These are phyloP conservation scores for Tetramorium simillimum DNA, from an alignment of 1,140 invertebrate species.

Conservation along the genomic window DNA sequence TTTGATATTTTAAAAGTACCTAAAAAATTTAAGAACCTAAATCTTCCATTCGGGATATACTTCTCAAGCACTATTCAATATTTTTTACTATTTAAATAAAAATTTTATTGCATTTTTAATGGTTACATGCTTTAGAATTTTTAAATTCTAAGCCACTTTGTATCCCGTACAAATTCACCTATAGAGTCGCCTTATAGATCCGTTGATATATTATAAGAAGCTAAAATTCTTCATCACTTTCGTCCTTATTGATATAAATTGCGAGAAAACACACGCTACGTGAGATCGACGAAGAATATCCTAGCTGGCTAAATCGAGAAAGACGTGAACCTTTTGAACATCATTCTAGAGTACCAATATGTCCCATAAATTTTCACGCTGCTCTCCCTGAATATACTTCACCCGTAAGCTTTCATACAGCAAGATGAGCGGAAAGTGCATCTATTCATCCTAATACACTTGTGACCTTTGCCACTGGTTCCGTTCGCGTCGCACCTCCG, in stretches of 20 bases:
- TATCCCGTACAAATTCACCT: neutral
- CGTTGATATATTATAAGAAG: neutral
- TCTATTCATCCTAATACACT: neutral
- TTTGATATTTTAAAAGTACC: neutral
- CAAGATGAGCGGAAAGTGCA: constrained; percentile 10
- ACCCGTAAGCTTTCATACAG: neutral
- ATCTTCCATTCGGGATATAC: neutral
- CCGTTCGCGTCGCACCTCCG: neutral
- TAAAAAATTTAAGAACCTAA: neutral
- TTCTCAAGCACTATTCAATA: neutral
- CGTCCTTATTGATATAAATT: constrained; percentile 21
- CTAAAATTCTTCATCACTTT: neutral
- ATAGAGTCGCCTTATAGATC: neutral
- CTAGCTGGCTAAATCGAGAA: neutral
- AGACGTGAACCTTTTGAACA: neutral
- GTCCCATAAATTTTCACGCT: constrained; percentile 5
- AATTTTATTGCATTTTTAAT: constrained; percentile 11
- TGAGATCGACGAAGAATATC: neutral
- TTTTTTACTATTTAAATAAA: neutral
- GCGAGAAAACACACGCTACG: neutral
- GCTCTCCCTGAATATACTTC: neutral
- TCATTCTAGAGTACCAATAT: constrained; percentile 1
- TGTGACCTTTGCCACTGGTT: neutral
- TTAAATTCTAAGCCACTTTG: too few species aligned
- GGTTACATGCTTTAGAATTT: neutral